Evolutionary conservation across 2,888 invertebrate species (phyloP), one percentile per base, ranked within the genome.

Genomic region (Endomychus coccineus): DNA sequence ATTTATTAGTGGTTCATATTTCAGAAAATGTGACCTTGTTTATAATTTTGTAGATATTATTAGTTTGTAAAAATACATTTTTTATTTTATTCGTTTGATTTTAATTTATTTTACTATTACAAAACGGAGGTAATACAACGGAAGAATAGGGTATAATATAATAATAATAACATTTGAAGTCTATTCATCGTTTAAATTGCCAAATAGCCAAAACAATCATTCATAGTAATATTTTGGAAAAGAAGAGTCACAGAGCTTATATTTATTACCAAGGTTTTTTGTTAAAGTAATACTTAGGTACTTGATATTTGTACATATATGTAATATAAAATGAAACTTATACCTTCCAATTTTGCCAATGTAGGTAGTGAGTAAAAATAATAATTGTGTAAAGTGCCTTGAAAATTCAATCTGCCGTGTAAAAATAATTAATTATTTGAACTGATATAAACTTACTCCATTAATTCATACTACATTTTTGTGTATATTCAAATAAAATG

Each of bases 261-360:
- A 35, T 36, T 35, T 34, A 41, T 32, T 32, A 19, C 39, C 33
- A 39, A 38, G 38, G 28, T 37, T 19, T 50, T 44, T 45, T 48
- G 45, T 46, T 45, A 48, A 48, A 45, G 52, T 36, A 41, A 41
- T 45, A 36, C 42, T 42, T 39, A 43, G 44, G 37, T 45, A 44
- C 41, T 17, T 43, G 27, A 33, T 29, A 17, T 25, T 28, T 38
- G 39, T 39, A 39, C 27, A 39, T 39, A 39, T 30, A 23, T 39
- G 30, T 34, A 34, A 28, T 23, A 34, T 39, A 34, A 15, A 31
- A 11, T 53, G 61, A 61, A 65, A 64, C 61, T 57, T 50, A 57
- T 60, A 66, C 66, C 66, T 66, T 66, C 66, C 66, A 65, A 56
- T 59, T 62, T 63, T 65, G 64, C 64, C 64, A 62, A 62, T 60